Evolutionary conservation across 2,888 invertebrate species (phyloP).

Genomic region (Meloe dianella): DNA sequence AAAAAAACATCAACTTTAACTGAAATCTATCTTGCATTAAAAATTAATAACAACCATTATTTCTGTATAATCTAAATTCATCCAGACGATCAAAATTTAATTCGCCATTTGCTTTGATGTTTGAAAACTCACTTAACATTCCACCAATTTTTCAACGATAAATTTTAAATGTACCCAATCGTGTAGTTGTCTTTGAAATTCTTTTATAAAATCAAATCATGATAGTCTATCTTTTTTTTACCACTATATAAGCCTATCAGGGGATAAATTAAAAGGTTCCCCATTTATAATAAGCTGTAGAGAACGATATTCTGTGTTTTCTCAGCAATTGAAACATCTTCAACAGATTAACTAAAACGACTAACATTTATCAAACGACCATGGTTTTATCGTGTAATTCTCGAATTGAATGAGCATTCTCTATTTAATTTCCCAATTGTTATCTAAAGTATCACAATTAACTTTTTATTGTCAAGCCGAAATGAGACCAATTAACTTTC

Average conservation of each 20-base stretch:
- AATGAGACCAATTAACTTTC: background rate
- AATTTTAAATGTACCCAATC: no score
- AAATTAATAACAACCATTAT: no score
- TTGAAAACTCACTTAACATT: no score
- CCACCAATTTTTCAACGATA: no score
- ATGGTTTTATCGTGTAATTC: slow-evolving; percentile 47
- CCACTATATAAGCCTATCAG: background rate
- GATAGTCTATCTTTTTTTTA: slow-evolving; percentile 24
- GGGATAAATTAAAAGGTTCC: slow-evolving; percentile 16
- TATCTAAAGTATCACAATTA: slow-evolving; percentile 43
- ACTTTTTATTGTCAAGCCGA: slow-evolving; percentile 32
- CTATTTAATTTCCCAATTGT: slow-evolving; percentile 47
- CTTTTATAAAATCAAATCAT: background rate
- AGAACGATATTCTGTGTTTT: slow-evolving; percentile 42
- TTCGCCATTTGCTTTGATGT: no score
- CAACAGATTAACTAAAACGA: slow-evolving; percentile 49
- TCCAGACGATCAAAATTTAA: no score
- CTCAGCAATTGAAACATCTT: slow-evolving; percentile 49
- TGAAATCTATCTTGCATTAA: no score
- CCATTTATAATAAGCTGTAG: slow-evolving; percentile 34
- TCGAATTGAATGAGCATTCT: slow-evolving; percentile 43
- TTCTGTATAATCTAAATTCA: no score
- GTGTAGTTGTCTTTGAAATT: no score
- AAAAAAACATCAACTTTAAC: no score
- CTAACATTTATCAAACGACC: slow-evolving; percentile 47